Evolutionary conservation across 2,888 invertebrate species (phyloP), one percentile per base, ranked within the genome.

Genomic region (Trypoxylon attenuatum): DNA sequence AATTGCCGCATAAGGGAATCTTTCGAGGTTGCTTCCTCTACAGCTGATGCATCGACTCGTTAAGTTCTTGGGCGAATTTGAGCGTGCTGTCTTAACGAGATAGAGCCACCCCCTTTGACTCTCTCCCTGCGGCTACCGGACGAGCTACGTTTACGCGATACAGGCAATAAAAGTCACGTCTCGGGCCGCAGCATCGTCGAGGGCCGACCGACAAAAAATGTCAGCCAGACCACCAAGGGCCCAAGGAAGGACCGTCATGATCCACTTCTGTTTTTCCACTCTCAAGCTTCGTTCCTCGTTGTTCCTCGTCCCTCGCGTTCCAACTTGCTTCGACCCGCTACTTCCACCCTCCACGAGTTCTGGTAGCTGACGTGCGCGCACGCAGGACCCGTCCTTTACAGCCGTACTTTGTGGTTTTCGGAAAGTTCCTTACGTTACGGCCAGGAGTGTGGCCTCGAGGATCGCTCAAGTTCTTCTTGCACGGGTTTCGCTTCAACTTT

Each of bases 161-260:
- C 82, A 78, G 79, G 82, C 77, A 82, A 80, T 83, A 82, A 84
- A 83, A 83, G 81, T 84, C 83, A 82, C 77, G 70, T 64, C 69
- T 65, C n/a, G n/a, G 43, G 59, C 51, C n/a, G 53, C 56, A 56
- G 56, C 72, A 70, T 71, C 73, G 76, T 71, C 73, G 72, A 71
- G 73, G 71, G 72, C 73, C 65, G 71, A 49, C 45, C 66, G 71
- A 64, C 71, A 79, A 78, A 73, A 73, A 73, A 71, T 65, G 53
- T 50, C 60, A 61, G 61, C 45, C 51, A 23, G 50, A 51, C 56
- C 60, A 51, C 54, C 55, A 61, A 42, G 42, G 21, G 23, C 22
- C 8, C 29, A 8, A 39, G 45, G 29, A 29, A 29, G 29, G 18
- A 38, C 22, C 22, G 25, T 8, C n/a, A 33, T 13, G 33, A 33